Base-by-base conservation (phyloP, 2,797 vertebrate genomes). In the Pteropus rufus region DNA sequence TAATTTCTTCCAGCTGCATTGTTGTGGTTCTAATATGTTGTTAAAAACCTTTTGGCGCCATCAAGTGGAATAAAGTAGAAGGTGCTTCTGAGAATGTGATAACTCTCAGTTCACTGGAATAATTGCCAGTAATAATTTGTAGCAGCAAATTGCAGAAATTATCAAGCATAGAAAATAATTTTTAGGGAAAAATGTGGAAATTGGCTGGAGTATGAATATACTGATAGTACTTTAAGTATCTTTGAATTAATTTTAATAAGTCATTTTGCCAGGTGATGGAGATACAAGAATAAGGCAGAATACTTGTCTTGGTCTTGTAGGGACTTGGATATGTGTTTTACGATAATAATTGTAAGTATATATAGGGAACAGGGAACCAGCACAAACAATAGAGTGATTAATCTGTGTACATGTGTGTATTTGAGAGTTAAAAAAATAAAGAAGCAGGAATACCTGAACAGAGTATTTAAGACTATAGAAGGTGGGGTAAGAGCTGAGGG, bases 11-110 rank as follows among this genome's bases (percentile, higher is more conserved):
- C 11, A 54, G 23, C 82, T 79, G 31, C 72, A 26, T 62, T 15
- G 14, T 62, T 29, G 60, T 21, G 10, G 0, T 1, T 16, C 24
- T 65, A 46, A 44, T 10, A 14, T 6, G 1, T 19, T n/a, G 82
- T 95, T 76, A 56, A 86, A 91, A 92, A 72, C 88, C 41, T 86
- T 94, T 97, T 96, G 95, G 95, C 46, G 86, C 97, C 97, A 95
- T 81, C 97, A 69, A 81, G 96, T 97, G 97, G 96, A 84, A 21
- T 62, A 65, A 81, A 2, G 34, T 69, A 69, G 92, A 91, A 56
- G 4, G 29, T 93, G 84, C 80, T 24, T 87, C 89, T 84, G 73
- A 94, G 44, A 88, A 58, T 44, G 39, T 56, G 18, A 21, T 58
- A 64, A 26, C 12, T 64, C 62, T 52, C 26, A 94, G 41, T 62